Conservation (phyloP, 2,797 vertebrate species). For the Myripristis murdjan region DNA sequence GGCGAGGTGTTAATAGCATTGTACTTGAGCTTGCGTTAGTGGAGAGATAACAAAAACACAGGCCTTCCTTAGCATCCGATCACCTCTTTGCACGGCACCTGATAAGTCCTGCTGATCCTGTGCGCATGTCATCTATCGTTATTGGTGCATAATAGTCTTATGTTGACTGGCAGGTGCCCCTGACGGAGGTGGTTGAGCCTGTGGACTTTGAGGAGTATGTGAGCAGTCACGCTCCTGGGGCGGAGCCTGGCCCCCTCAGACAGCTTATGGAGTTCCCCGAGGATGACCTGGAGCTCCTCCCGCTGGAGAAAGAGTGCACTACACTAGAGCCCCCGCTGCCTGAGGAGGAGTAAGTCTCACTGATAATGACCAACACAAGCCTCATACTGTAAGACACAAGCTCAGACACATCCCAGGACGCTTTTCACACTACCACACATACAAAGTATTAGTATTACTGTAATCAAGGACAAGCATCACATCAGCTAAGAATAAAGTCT, state of each 20-base stretch:
- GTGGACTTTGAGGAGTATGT: constrained; percentile 94
- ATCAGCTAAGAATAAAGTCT: constrained; percentile 58
- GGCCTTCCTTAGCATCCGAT: neutral
- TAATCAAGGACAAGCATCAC: constrained; percentile 54
- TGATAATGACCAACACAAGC: constrained; percentile 30
- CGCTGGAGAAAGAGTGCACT: constrained; percentile 90
- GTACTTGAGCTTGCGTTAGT: too few species aligned
- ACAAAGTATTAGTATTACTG: constrained; percentile 37
- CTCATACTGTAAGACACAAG: constrained; percentile 1
- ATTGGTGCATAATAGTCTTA: constrained; percentile 31
- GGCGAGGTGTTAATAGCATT: too few species aligned
- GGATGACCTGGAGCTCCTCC: constrained; percentile 90
- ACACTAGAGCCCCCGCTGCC: constrained; percentile 91
- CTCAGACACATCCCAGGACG: neutral
- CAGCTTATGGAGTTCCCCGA: constrained; percentile 91
- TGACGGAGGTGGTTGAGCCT: constrained; percentile 92
- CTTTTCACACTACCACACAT: constrained; percentile 32
- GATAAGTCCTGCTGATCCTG: constrained; percentile 21
- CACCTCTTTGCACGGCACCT: constrained; percentile 2
- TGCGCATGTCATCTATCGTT: constrained; percentile 4
- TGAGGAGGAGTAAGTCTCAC: constrained; percentile 86
- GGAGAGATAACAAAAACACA: too few species aligned
- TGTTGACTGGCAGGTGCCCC: constrained; percentile 85
- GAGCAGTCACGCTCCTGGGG: constrained; percentile 87
- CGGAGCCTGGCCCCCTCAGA: constrained; percentile 88